Evolutionary conservation across 2,113 vertebrate species (phyloP).

Genomic region (Hemiscyllium ocellatum): DNA sequence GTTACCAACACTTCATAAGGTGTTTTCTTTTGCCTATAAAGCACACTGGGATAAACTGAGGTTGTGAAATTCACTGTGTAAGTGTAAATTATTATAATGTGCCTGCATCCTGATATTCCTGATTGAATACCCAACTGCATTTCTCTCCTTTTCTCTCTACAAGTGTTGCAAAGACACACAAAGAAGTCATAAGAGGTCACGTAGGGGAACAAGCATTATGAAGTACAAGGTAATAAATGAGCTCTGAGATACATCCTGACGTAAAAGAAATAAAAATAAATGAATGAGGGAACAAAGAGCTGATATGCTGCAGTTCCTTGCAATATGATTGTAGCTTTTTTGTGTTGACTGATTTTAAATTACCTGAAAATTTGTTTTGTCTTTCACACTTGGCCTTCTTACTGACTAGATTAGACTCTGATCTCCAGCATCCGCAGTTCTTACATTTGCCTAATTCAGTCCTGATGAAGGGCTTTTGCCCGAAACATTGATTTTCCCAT

Average conservation of each 20-base stretch:
- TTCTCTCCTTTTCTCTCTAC: background rate
- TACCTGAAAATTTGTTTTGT: background rate
- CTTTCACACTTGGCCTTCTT: background rate
- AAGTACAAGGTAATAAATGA: conserved; percentile 47
- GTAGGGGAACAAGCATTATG: conserved; percentile 37
- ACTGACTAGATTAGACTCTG: background rate
- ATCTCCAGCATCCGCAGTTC: too few relatives aligned
- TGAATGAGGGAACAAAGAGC: background rate
- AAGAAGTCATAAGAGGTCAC: conserved; percentile 27
- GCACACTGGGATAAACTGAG: background rate
- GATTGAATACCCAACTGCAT: background rate
- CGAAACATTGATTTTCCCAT: too few relatives aligned
- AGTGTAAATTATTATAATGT: background rate
- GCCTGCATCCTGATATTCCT: background rate
- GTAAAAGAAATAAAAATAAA: background rate
- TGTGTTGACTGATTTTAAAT: background rate
- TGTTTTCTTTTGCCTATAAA: background rate
- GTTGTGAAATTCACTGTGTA: background rate
- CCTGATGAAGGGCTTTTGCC: too few relatives aligned
- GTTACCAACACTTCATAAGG: background rate
- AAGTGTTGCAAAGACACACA: background rate
- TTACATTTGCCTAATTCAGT: too few relatives aligned
- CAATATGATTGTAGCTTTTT: background rate
- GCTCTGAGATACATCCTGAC: background rate
- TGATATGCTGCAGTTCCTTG: background rate